Base-by-base conservation (phyloP, 37 sponge, comb jelly and placozoan genomes). In the Hormiphora californensis region DNA sequence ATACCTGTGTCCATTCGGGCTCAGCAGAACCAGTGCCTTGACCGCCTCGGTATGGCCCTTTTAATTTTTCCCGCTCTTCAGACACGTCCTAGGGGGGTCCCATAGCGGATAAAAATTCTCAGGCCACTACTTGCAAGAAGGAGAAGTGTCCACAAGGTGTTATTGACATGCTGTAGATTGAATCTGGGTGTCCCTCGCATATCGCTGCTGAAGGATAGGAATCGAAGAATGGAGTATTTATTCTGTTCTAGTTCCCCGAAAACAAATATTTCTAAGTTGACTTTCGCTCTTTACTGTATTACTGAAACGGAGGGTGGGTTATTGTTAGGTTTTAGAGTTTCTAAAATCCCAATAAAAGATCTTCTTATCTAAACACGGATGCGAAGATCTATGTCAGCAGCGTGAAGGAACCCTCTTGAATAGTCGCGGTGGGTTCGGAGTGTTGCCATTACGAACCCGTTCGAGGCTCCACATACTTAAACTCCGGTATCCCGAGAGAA, bases 11-110 rank as follows among this genome's bases (percentile, higher is more conserved):
- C n/a, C 99, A 95, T 30, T 98, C 99, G 36, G 86, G 55, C 69
- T 87, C n/a, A n/a, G 92, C 59, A 97, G 49, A 9, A 90, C 63
- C 2, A 97, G 78, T 0, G 95, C 44, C 30, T 93, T 63, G 32
- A 97, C 91, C 34, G 94, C 94, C 88, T 94, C 95, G 3, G 92
- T 85, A 63, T 97, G 98, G 12, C 98, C 98, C 38, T 91, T 91
- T 38, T 93, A 67, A n/a, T n/a, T n/a, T 73, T 94, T 91, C 89
- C 88, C 92, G 35, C 81, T 0, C 43, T 85, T 78, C 0, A 15
- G 37, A 25, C 57, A 63, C 8, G n/a, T 88, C 85, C 0, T 90
- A 55, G 1, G n/a, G n/a, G 92, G 90, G 54, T 94, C 99, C 99
- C 95, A 98, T 30, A 90, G 57, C n/a, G 89, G 63, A 49, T 85